phyloP scores from a whole-genome alignment of 2,888 invertebrate genomes.

The Carpatolechia fugitivella region DNA sequence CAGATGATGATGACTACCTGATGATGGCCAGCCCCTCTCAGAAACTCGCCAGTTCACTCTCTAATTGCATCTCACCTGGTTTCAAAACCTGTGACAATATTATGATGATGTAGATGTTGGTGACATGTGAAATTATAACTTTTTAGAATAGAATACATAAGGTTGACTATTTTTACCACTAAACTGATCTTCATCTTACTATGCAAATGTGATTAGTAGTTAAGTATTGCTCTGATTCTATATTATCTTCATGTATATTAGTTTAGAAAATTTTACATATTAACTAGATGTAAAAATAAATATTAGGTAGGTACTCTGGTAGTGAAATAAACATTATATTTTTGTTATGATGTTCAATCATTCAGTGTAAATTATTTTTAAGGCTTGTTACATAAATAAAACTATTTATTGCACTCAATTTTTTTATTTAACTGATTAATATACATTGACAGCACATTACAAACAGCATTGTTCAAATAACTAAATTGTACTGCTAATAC shows the following conservation, averaged over 20 bases:
- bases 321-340: too few species aligned
- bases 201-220: too few species aligned
- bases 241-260: too few species aligned
- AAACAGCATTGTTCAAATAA: not conserved
- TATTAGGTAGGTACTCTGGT: too few species aligned
- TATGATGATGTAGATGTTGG: constrained; percentile 28
- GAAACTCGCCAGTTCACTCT: constrained; percentile 51
- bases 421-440: constrained; percentile 1
- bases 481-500: constrained; percentile 1
- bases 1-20: constrained; percentile 70
- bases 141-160: too few species aligned
- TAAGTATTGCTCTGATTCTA: too few species aligned
- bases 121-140: too few species aligned
- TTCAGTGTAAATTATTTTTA: constrained; percentile 3
- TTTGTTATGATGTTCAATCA: not conserved
- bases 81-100: constrained; percentile 62
- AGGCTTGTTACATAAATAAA: constrained; percentile 9
- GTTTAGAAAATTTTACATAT: too few species aligned
- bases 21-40: constrained; percentile 53
- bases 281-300: too few species aligned
- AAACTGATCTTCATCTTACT: too few species aligned
- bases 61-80: constrained; percentile 63
- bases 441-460: not conserved
- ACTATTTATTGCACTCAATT: constrained; percentile 18
- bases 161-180: too few species aligned